Evolutionary conservation across 2,888 invertebrate genomes (phyloP).

Genomic region (Oscheius sp.): DNA sequence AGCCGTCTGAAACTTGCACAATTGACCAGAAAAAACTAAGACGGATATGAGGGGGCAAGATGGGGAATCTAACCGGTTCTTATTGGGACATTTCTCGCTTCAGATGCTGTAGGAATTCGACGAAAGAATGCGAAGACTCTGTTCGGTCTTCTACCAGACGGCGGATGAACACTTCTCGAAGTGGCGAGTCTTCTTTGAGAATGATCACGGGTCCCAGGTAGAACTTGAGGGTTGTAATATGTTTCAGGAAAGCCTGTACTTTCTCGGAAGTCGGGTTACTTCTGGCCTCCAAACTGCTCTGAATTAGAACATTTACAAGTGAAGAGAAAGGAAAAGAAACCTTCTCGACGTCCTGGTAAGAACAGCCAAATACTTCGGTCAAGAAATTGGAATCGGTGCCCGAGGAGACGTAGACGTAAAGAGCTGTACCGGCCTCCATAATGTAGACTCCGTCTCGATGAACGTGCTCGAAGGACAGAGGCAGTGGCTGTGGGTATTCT

Average conservation of each 20-base stretch:
- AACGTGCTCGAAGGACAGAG: constrained; percentile 84
- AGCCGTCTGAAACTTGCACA: not conserved
- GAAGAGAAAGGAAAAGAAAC: constrained; percentile 33
- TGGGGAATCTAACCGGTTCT: not conserved
- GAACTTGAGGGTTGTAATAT: constrained; percentile 48
- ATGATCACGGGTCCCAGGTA: constrained; percentile 52
- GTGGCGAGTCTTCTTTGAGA: constrained; percentile 85
- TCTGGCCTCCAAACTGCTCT: constrained; percentile 44
- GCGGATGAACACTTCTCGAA: constrained; percentile 85
- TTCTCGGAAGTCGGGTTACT: constrained; percentile 47
- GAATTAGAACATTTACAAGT: constrained; percentile 21
- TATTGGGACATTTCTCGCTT: constrained; percentile 61
- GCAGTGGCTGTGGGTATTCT: constrained; percentile 82
- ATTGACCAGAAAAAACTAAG: too few relatives aligned
- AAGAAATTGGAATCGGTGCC: constrained; percentile 52
- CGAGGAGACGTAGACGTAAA: constrained; percentile 51
- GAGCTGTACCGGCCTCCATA: constrained; percentile 84
- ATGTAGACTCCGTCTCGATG: constrained; percentile 89
- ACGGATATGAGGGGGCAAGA: not conserved
- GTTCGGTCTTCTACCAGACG: constrained; percentile 92
- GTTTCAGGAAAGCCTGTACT: constrained; percentile 52
- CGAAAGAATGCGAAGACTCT: constrained; percentile 93
- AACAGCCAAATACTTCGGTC: constrained; percentile 51
- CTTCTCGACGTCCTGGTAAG: constrained; percentile 54
- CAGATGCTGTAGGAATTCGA: constrained; percentile 94